phyloP scores from a whole-genome alignment of 2,113 vertebrate species.

The Hydrochoerus hydrochaeris region DNA sequence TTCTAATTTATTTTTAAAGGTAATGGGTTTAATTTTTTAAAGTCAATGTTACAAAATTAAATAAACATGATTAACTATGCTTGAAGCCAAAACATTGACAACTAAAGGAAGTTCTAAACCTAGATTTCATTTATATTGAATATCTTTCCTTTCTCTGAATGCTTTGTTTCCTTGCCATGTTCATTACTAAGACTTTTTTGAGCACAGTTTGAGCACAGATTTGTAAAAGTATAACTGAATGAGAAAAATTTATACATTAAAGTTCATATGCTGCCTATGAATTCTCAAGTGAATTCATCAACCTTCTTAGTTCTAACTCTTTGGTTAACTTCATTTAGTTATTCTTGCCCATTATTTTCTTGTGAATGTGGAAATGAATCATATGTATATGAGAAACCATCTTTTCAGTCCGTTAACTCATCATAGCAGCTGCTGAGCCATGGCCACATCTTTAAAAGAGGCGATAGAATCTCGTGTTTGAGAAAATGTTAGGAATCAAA shows the following conservation, averaged over 20 bases:
- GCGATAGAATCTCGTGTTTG: constrained; percentile 61
- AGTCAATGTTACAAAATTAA: constrained; percentile 47
- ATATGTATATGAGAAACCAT: constrained; percentile 58
- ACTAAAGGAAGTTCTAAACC: constrained; percentile 7
- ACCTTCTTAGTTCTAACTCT: constrained; percentile 23
- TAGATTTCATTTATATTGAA: background rate
- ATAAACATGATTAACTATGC: background rate
- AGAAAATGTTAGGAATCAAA: constrained; percentile 49
- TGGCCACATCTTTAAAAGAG: constrained; percentile 65
- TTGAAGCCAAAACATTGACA: background rate
- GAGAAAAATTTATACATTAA: background rate
- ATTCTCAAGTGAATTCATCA: constrained; percentile 35
- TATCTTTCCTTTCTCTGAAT: background rate
- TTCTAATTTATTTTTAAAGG: constrained; percentile 37
- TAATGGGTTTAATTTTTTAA: background rate
- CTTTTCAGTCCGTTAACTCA: constrained; percentile 65
- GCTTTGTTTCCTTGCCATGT: background rate
- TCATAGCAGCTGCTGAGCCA: constrained; percentile 51
- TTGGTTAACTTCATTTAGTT: constrained; percentile 38
- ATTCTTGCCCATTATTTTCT: constrained; percentile 51
- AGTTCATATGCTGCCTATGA: background rate
- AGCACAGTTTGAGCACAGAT: constrained; percentile 4
- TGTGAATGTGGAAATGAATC: constrained; percentile 38
- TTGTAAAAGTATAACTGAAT: constrained; percentile 45
- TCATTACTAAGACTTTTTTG: constrained; percentile 7